phyloP scores from a whole-genome alignment of 2,113 vertebrate species.

The Leiothrix lutea region DNA sequence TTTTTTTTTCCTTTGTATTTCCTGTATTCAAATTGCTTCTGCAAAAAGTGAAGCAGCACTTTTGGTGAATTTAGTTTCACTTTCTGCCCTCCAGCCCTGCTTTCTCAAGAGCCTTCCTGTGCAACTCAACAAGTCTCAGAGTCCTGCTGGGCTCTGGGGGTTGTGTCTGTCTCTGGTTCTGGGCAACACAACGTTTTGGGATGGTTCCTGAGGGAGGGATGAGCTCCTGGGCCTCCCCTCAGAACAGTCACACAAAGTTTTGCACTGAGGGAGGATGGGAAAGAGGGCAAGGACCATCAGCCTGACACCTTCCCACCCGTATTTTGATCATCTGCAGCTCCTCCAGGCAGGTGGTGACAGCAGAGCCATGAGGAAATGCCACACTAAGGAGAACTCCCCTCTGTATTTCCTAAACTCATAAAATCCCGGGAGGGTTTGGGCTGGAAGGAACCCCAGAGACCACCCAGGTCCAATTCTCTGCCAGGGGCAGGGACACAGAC shows the following conservation, averaged over 20 bases:
- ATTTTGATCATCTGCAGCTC: background rate
- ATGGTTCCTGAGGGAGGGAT: background rate
- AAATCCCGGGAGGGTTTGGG: background rate
- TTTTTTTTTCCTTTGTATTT: background rate
- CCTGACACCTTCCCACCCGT: background rate
- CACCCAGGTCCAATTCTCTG: background rate
- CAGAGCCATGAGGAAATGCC: background rate
- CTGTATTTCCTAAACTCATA: accelerated
- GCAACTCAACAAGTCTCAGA: background rate
- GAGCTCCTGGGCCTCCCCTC: background rate
- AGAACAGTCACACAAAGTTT: background rate
- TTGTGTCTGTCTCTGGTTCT: background rate
- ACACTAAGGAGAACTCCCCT: background rate
- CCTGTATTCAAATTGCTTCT: background rate
- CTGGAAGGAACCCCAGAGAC: background rate
- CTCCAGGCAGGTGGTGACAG: background rate
- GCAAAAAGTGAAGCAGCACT: slow-evolving; percentile 23
- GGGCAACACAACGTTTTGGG: accelerated
- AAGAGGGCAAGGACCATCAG: background rate
- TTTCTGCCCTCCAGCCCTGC: background rate
- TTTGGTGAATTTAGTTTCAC: slow-evolving; percentile 36
- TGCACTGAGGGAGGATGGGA: background rate
- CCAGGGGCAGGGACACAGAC: background rate
- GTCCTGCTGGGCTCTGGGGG: background rate
- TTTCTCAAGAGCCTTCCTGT: background rate